These are phyloP conservation scores for Hylaeus anthracinus DNA, from an alignment of 1,140 invertebrate genomes.

Conservation along the genomic window DNA sequence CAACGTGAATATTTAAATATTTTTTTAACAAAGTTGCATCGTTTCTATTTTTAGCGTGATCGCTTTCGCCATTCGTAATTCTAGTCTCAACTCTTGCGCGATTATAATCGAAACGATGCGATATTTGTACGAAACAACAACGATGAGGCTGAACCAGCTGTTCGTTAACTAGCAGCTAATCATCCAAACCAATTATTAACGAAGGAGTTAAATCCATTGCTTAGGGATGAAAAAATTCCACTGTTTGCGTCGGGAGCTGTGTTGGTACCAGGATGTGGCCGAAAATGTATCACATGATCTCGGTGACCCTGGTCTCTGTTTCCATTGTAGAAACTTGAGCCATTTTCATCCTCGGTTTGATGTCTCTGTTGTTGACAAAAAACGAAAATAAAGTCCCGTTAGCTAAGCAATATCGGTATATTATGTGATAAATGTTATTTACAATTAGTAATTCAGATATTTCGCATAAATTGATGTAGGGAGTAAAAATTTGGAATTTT, in stretches of 20 bases:
- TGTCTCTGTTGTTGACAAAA: slow-evolving; percentile 64
- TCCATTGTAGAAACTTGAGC: slow-evolving; percentile 65
- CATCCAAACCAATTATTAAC: slow-evolving; percentile 89
- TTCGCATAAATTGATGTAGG: too few relatives aligned
- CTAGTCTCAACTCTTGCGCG: background rate
- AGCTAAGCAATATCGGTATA: background rate
- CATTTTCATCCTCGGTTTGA: slow-evolving; percentile 64
- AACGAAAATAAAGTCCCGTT: background rate
- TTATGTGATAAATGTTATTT: background rate
- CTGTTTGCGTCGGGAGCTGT: slow-evolving; percentile 75
- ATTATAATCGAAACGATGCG: background rate
- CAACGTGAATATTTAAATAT: slow-evolving; percentile 1
- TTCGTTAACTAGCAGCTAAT: slow-evolving; percentile 52
- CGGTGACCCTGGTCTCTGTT: slow-evolving; percentile 72
- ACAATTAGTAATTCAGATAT: too few relatives aligned
- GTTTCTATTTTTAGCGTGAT: background rate
- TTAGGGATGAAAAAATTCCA: slow-evolving; percentile 88
- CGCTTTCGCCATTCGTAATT: background rate
- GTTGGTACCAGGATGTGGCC: slow-evolving; percentile 72
- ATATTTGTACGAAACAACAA: background rate
- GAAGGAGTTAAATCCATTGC: slow-evolving; percentile 88
- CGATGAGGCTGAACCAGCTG: background rate
- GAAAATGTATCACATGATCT: slow-evolving; percentile 74
- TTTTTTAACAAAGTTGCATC: background rate
- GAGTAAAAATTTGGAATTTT: background rate